These are phyloP conservation scores for Thomomys bottae DNA, from an alignment of 2,113 vertebrate genomes.

Conservation along the genomic window DNA sequence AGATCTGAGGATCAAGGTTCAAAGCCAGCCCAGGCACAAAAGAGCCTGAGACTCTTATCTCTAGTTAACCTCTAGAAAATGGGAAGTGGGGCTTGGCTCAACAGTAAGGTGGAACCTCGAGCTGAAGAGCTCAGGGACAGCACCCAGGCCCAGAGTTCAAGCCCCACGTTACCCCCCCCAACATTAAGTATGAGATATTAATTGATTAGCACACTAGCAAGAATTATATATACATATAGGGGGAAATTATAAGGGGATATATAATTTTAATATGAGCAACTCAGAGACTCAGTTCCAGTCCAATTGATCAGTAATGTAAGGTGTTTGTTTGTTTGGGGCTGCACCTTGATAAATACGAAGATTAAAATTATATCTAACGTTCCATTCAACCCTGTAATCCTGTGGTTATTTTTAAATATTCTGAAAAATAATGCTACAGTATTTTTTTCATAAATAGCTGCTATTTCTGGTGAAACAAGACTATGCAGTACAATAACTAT, in stretches of 20 bases:
- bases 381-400: not conserved
- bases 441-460: not conserved
- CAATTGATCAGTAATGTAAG: not conserved
- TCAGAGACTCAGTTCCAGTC: not conserved
- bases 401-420: slow-evolving; percentile 23
- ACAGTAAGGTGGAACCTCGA: too few species aligned
- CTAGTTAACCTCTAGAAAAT: too few species aligned
- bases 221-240: not conserved
- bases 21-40: too few species aligned
- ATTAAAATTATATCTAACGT: not conserved
- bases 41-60: too few species aligned
- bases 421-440: not conserved
- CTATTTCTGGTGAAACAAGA: not conserved
- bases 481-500: not conserved
- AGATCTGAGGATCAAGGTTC: too few species aligned
- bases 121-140: too few species aligned
- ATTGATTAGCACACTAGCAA: not conserved
- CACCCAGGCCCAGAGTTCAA: too few species aligned
- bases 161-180: too few species aligned
- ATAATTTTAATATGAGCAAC: not conserved
- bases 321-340: not conserved
- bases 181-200: slow-evolving; percentile 11
- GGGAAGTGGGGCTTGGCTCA: too few species aligned
- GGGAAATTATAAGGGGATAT: not conserved
- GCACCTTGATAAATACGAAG: not conserved